Evolutionary conservation across 2,888 invertebrate genomes (phyloP).

Genomic region (Agrochola macilenta): DNA sequence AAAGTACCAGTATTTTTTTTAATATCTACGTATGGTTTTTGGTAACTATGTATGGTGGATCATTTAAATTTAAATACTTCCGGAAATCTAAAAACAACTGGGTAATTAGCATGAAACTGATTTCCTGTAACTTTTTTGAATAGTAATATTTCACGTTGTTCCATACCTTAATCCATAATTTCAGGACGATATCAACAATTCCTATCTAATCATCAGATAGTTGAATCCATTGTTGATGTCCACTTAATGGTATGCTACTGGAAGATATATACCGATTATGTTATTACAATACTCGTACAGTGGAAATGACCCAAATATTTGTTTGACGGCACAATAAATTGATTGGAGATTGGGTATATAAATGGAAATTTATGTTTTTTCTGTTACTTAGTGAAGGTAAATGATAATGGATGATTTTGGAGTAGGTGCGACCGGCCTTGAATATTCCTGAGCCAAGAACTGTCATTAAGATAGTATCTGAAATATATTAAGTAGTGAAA

Average conservation of each 20-base stretch:
- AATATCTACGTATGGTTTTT: not conserved
- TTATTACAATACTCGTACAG: conserved; percentile 25
- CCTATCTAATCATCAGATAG: conserved; percentile 41
- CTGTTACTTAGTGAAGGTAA: conserved; percentile 36
- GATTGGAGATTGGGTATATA: conserved; percentile 46
- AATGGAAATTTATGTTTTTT: conserved; percentile 60
- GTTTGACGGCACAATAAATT: conserved; percentile 55
- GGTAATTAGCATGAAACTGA: not conserved
- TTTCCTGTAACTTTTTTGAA: conserved; percentile 2
- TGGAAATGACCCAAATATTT: conserved; percentile 33
- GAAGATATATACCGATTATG: conserved; percentile 6
- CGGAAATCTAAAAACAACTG: conserved; percentile 12
- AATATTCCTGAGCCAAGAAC: conserved; percentile 55
- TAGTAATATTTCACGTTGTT: not conserved
- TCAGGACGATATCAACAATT: conserved; percentile 39
- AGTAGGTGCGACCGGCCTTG: conserved; percentile 59
- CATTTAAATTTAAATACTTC: conserved; percentile 34
- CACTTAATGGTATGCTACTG: conserved; percentile 34
- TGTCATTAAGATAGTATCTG: conserved; percentile 66
- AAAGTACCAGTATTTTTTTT: not conserved
- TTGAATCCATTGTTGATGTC: conserved; percentile 39
- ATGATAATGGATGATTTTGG: conserved; percentile 68
- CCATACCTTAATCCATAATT: conserved; percentile 14
- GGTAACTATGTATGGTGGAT: conserved; percentile 14
- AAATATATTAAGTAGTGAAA: conserved; percentile 57